These are phyloP conservation scores for Charaxes varanes DNA, from an alignment of 1,140 invertebrate species.

Conservation along the genomic window DNA sequence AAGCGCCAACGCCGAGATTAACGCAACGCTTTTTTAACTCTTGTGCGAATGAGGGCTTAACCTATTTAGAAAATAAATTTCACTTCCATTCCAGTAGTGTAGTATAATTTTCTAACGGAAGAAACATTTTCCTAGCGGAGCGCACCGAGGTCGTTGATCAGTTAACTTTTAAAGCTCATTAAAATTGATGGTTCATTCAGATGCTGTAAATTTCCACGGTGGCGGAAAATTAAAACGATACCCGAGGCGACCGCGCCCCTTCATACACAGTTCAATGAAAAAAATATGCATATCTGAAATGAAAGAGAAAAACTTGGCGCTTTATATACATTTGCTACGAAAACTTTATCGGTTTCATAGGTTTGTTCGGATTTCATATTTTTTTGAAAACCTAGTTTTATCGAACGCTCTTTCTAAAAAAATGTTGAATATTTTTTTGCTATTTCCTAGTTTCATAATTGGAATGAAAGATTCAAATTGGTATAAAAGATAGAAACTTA, in stretches of 20 bases:
- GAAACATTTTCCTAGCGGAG: constrained; percentile 27
- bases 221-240: constrained; percentile 72
- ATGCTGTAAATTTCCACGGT: constrained; percentile 59
- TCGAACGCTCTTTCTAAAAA: no score
- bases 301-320: constrained; percentile 9
- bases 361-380: no score
- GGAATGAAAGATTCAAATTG: no score
- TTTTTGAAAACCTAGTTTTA: constrained; percentile 16
- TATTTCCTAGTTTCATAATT: no score
- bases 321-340: constrained; percentile 1
- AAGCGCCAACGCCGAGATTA: no score
- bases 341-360: no score
- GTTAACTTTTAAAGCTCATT: constrained; percentile 72
- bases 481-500: no score
- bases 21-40: no score
- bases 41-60: no score
- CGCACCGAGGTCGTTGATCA: constrained; percentile 42
- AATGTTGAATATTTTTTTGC: no score
- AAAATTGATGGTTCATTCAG: constrained; percentile 70
- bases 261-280: constrained; percentile 33
- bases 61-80: constrained; percentile 9
- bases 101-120: constrained; percentile 30
- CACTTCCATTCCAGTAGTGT: constrained; percentile 7
- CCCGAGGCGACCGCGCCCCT: constrained; percentile 47
- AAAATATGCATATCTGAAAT: constrained; percentile 34